Conservation (phyloP, 1,140 invertebrate genomes). For the Dreissena rostriformis region DNA sequence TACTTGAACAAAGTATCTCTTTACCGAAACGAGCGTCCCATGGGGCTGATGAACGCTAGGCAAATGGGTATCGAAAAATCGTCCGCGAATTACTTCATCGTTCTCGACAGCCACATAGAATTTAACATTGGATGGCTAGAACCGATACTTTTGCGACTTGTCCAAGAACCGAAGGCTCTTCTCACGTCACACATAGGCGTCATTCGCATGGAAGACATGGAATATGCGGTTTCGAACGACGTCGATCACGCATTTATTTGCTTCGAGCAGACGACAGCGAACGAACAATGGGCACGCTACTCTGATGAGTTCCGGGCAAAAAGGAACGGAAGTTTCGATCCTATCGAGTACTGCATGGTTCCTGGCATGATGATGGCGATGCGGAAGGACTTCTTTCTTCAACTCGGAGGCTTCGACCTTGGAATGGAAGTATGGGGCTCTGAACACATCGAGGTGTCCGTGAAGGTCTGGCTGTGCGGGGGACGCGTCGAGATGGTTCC, state of each 20-base stretch:
- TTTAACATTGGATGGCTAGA: constrained; percentile 32
- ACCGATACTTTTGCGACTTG: constrained; percentile 17
- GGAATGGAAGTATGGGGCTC: constrained; percentile 92
- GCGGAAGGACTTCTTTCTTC: constrained; percentile 85
- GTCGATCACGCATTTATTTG: constrained; percentile 1
- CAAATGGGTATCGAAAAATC: constrained; percentile 25
- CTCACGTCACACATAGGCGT: constrained; percentile 22
- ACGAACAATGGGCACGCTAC: constrained; percentile 32
- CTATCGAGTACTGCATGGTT: constrained; percentile 20
- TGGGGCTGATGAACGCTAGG: constrained; percentile 33
- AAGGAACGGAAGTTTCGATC: constrained; percentile 34
- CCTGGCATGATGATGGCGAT: constrained; percentile 49
- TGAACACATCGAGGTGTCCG: constrained; percentile 99
- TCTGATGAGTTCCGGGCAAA: neutral
- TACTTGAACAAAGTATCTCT: constrained; percentile 31
- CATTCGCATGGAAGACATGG: constrained; percentile 1
- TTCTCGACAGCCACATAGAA: constrained; percentile 40
- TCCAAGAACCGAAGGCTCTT: constrained; percentile 29
- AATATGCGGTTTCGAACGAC: neutral
- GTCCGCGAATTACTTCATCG: constrained; percentile 25
- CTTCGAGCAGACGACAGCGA: constrained; percentile 24
- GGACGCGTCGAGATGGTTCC: constrained; percentile 96
- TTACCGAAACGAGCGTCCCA: constrained; percentile 19
- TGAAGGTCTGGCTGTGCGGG: constrained; percentile 99
- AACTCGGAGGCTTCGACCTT: constrained; percentile 86